A percentile compares a stretch with the other conserved stretches of the same genome.
phyloP scores from a whole-genome alignment of 2,113 vertebrate genomes.

The Peromyscus maniculatus region DNA sequence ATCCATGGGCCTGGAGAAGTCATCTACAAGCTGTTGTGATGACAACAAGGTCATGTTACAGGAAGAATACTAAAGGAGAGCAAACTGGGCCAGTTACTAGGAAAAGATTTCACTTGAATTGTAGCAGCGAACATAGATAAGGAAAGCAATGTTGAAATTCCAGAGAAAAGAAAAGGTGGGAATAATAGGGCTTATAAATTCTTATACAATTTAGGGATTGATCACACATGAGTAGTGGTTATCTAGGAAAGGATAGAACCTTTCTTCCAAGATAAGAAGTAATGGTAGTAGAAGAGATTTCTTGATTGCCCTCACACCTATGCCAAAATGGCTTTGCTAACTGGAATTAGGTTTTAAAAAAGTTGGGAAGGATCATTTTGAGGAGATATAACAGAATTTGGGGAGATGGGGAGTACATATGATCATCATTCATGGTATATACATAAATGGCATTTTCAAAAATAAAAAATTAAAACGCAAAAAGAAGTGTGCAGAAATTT shows the following conservation, averaged over 20 bases:
- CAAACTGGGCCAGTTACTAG: background rate
- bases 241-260: background rate
- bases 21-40: background rate
- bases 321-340: too few species aligned
- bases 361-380: too few species aligned
- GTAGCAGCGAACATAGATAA: background rate
- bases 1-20: background rate
- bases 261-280: background rate
- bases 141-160: background rate
- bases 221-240: background rate
- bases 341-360: background rate
- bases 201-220: background rate
- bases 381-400: background rate
- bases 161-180: background rate
- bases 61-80: background rate
- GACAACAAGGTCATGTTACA: constrained; percentile 4
- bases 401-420: background rate
- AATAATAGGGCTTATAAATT: background rate
- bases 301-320: background rate
- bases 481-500: background rate
- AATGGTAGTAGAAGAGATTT: background rate
- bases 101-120: background rate
- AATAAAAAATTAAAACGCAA: background rate
- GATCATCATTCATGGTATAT: background rate
- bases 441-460: background rate